Percentiles rank a stretch among this genome's conserved stretches.
phyloP scores from a whole-genome alignment of 2,888 invertebrate species.

The Macaria notata region DNA sequence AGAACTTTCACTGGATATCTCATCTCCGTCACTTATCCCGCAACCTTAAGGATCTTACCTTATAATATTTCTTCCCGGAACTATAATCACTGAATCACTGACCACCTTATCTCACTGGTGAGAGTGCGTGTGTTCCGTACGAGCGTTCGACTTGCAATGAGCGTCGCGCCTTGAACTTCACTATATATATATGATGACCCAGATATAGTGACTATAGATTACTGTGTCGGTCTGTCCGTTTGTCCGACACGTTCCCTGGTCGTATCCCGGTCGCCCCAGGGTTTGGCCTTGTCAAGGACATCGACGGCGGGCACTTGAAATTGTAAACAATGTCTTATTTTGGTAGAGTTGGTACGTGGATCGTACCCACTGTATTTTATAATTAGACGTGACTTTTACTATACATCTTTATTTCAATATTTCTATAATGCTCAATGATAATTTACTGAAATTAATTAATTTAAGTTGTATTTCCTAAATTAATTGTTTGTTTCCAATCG shows the following conservation, averaged over 20 bases:
- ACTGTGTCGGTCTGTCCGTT: constrained; percentile 72
- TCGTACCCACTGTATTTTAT: no score
- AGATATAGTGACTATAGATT: constrained; percentile 83
- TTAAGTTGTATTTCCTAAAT: no score
- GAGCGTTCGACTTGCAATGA: constrained; percentile 81
- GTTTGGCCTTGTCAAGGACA: constrained; percentile 54
- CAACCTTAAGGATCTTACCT: constrained; percentile 47
- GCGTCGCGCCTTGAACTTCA: constrained; percentile 91
- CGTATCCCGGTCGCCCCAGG: constrained; percentile 66
- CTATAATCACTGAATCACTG: constrained; percentile 71
- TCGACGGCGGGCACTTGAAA: constrained; percentile 1
- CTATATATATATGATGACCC: constrained; percentile 92
- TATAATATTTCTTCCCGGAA: constrained; percentile 66
- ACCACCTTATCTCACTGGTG: constrained; percentile 67
- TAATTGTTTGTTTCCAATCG: no score
- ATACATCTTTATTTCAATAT: no score
- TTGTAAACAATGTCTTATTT: no score
- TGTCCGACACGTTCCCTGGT: constrained; percentile 58
- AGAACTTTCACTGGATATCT: constrained; percentile 39
- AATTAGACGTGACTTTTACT: no score
- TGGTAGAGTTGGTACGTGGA: no score
- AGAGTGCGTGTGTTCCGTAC: constrained; percentile 76
- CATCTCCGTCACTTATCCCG: constrained; percentile 26
- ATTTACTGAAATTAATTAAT: no score
- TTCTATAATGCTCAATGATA: no score